Percentiles rank a stretch among this genome's conserved stretches.
These are phyloP conservation scores for Epizoanthus ramosus DNA, from an alignment of 92 coral and sea anemone species.

Conservation along the genomic window DNA sequence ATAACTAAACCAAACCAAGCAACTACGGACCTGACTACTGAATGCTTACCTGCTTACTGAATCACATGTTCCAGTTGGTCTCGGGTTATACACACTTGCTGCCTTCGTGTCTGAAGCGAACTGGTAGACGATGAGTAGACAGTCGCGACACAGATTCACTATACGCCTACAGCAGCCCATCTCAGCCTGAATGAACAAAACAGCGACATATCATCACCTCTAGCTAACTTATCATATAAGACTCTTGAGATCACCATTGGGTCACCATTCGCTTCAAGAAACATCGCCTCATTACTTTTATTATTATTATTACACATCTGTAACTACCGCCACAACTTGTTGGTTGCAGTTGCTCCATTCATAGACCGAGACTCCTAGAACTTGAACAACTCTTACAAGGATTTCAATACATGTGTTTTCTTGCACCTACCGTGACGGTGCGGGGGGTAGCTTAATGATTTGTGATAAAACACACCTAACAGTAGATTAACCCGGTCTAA, in stretches of 20 bases:
- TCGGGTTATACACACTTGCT: conserved; percentile 56
- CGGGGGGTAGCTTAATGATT: no score
- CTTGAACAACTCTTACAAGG: neutral
- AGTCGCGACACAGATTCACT: conserved; percentile 89
- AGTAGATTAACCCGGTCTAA: neutral
- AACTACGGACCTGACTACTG: no score
- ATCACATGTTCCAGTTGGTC: conserved; percentile 37
- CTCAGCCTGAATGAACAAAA: conserved; percentile 69
- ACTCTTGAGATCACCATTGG: no score
- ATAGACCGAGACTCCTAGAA: neutral
- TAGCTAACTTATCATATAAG: neutral
- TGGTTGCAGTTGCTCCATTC: no score
- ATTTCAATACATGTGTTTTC: neutral
- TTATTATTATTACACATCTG: no score
- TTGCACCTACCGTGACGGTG: neutral
- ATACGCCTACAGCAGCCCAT: conserved; percentile 96
- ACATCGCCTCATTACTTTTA: no score
- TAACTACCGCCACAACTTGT: no score
- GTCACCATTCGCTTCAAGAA: no score
- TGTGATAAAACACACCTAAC: no score
- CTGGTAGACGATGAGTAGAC: conserved; percentile 92
- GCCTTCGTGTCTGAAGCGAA: conserved; percentile 94
- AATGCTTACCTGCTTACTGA: conserved; percentile 37
- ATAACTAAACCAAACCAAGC: no score
- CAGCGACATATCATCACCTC: neutral